phyloP scores from a whole-genome alignment of 1,140 invertebrate species.

The Drosophila trapezifrons region DNA sequence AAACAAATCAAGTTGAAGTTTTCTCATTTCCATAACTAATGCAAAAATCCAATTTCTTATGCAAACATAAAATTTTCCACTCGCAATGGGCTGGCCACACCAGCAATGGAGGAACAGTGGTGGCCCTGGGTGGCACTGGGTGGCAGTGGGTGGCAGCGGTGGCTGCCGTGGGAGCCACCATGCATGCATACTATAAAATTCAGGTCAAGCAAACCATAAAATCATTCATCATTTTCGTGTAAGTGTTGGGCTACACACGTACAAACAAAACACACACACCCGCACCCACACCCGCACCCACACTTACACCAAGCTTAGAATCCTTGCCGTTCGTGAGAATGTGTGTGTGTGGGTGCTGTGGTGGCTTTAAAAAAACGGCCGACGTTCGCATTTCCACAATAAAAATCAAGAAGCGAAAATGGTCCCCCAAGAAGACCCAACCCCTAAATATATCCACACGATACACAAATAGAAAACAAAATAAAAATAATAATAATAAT shows the following conservation, averaged over 20 bases:
- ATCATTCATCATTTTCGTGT: constrained; percentile 84
- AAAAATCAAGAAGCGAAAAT: constrained; percentile 76
- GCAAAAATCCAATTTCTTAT: constrained; percentile 84
- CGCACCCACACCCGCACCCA: too few relatives aligned
- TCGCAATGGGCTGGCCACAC: constrained; percentile 65
- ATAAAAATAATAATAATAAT: constrained; percentile 79
- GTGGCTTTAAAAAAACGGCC: constrained; percentile 77
- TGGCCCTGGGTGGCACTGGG: not conserved
- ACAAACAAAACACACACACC: constrained; percentile 51
- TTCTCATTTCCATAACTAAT: constrained; percentile 84
- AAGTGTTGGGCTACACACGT: constrained; percentile 71
- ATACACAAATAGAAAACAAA: constrained; percentile 70
- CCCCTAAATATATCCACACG: constrained; percentile 28
- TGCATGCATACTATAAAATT: constrained; percentile 83
- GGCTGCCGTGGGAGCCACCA: constrained; percentile 9
- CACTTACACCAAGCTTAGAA: constrained; percentile 35
- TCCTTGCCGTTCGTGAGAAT: constrained; percentile 52
- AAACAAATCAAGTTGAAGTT: constrained; percentile 83
- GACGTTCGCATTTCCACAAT: constrained; percentile 80
- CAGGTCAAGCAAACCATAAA: constrained; percentile 84
- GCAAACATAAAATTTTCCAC: constrained; percentile 84
- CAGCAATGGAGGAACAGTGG: not conserved
- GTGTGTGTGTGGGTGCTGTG: constrained; percentile 37
- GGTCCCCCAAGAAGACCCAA: constrained; percentile 48
- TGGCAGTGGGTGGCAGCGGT: constrained; percentile 2